A percentile compares a stretch with the other conserved stretches of the same genome.
These are phyloP conservation scores for Drosophila planitibia DNA, from an alignment of 2,888 invertebrate species.

Conservation along the genomic window DNA sequence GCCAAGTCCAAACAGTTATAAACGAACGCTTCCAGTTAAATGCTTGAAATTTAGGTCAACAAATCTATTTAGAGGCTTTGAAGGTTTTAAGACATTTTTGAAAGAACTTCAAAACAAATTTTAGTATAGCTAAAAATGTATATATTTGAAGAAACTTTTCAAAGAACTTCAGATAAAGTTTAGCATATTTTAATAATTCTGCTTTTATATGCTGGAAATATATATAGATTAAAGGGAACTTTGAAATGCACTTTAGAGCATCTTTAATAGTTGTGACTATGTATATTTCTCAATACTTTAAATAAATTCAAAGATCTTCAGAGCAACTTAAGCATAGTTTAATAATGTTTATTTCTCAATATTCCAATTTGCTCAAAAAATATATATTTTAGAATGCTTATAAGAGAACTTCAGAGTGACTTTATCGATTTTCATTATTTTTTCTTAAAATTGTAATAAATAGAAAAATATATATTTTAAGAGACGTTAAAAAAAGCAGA, in stretches of 20 bases:
- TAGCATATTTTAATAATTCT: too few species aligned
- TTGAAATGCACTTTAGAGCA: too few species aligned
- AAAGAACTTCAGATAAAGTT: neutral
- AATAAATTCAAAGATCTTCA: neutral
- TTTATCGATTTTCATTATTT: neutral
- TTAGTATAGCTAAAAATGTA: neutral
- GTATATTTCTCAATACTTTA: neutral
- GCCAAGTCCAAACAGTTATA: neutral
- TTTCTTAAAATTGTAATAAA: accelerated
- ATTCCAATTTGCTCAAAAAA: neutral
- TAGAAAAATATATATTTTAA: too few species aligned
- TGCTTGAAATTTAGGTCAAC: neutral
- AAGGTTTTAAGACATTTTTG: neutral
- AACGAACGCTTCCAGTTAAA: conserved; percentile 11
- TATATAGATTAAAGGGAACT: too few species aligned
- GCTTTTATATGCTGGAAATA: too few species aligned
- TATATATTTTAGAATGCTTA: neutral
- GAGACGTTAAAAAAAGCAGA: too few species aligned
- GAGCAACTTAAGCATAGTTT: neutral
- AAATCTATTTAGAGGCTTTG: neutral
- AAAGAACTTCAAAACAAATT: neutral
- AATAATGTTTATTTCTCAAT: neutral
- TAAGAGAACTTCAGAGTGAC: neutral
- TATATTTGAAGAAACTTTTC: neutral
- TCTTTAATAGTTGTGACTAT: too few species aligned